phyloP scores from a whole-genome alignment of 2,888 invertebrate genomes.

The Mythimna vitellina region DNA sequence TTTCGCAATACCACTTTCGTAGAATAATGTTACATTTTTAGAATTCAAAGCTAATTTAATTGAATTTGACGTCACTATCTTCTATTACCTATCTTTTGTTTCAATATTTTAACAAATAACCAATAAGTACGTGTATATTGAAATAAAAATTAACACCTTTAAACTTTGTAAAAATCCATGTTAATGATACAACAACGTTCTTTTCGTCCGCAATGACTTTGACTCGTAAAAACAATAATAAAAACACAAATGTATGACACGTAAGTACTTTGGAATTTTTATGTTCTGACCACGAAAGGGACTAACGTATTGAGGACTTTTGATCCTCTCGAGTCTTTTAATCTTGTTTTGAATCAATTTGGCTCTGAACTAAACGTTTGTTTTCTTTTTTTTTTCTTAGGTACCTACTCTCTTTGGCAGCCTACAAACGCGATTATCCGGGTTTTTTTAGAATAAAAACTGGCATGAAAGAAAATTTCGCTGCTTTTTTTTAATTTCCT shows the following conservation, averaged over 20 bases:
- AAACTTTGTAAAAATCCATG: slow-evolving; percentile 22
- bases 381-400: slow-evolving; percentile 20
- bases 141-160: slow-evolving; percentile 29
- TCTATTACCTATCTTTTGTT: neutral
- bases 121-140: neutral
- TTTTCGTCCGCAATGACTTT: slow-evolving; percentile 72
- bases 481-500: too few species aligned
- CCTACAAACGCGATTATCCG: slow-evolving; percentile 4
- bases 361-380: slow-evolving; percentile 19
- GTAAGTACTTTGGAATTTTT: slow-evolving; percentile 53
- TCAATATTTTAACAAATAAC: neutral
- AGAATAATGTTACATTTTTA: too few species aligned
- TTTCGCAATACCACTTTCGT: neutral
- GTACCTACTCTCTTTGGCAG: slow-evolving; percentile 20
- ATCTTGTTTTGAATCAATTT: slow-evolving; percentile 54
- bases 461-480: neutral
- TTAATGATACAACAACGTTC: slow-evolving; percentile 57
- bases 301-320: slow-evolving; percentile 34
- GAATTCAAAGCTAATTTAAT: neutral
- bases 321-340: slow-evolving; percentile 42
- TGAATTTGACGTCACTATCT: neutral
- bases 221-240: slow-evolving; percentile 64
- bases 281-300: slow-evolving; percentile 52
- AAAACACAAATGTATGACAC: slow-evolving; percentile 50
- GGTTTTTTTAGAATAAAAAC: neutral